phyloP scores from a whole-genome alignment of 2,888 invertebrate genomes.

The Tortrix viridana region DNA sequence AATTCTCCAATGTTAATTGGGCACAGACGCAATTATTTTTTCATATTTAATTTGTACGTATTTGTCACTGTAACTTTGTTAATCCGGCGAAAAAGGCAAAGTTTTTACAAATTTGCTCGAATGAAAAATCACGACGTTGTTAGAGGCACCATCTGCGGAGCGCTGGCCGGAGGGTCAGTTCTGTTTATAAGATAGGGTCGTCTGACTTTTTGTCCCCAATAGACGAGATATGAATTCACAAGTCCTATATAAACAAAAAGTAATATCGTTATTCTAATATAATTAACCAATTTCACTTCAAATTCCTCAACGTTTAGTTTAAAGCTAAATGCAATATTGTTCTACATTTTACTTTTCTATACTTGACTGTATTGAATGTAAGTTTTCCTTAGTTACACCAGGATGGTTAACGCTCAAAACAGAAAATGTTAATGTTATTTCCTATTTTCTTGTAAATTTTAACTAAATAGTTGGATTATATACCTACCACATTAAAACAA shows the following conservation, averaged over 20 bases:
- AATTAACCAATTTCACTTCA: not conserved
- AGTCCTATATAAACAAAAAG: slow-evolving; percentile 24
- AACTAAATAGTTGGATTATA: too few relatives aligned
- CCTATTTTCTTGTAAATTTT: not conserved
- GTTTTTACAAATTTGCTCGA: slow-evolving; percentile 40
- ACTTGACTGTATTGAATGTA: not conserved
- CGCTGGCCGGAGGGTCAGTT: slow-evolving; percentile 41
- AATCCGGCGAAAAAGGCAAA: slow-evolving; percentile 18
- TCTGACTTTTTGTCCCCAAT: slow-evolving; percentile 50
- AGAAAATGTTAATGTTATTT: too few relatives aligned
- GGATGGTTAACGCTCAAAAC: too few relatives aligned
- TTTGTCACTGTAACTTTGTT: slow-evolving; percentile 27
- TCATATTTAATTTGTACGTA: slow-evolving; percentile 22
- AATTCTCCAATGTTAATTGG: not conserved
- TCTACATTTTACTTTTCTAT: too few relatives aligned
- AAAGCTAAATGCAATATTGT: too few relatives aligned
- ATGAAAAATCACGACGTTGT: slow-evolving; percentile 38
- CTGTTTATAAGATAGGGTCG: slow-evolving; percentile 44
- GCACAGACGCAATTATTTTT: not conserved
- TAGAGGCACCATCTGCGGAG: slow-evolving; percentile 44
- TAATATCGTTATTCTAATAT: slow-evolving; percentile 18
- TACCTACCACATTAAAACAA: too few relatives aligned
- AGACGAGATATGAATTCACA: slow-evolving; percentile 41
- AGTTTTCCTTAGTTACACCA: not conserved
- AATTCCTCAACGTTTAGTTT: too few relatives aligned